Conservation (phyloP, 2,888 invertebrate species). For the Syritta pipiens region DNA sequence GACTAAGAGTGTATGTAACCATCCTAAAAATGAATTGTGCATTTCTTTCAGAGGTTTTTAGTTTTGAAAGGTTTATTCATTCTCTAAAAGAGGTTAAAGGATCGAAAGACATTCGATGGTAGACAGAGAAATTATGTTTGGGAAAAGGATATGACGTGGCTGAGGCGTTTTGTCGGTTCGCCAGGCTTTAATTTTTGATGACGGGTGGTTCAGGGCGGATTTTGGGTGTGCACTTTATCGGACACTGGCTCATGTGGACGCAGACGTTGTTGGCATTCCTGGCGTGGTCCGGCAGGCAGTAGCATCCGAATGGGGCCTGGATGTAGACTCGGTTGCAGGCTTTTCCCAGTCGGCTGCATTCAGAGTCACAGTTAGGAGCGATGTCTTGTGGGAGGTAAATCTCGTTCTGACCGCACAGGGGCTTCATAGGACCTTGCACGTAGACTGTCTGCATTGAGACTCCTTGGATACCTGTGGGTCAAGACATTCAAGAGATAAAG, state of each 20-base stretch:
- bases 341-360: constrained; percentile 9
- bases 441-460: too few relatives aligned
- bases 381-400: constrained; percentile 12
- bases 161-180: too few relatives aligned
- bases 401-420: background rate
- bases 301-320: constrained; percentile 33
- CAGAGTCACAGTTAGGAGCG: constrained; percentile 35
- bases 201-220: background rate
- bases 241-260: constrained; percentile 25
- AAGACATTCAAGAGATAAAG: too few relatives aligned
- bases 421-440: too few relatives aligned
- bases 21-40: too few relatives aligned
- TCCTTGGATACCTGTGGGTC: too few relatives aligned
- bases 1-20: too few relatives aligned
- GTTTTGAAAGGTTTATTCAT: too few relatives aligned
- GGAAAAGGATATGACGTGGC: background rate
- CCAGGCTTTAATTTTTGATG: too few relatives aligned
- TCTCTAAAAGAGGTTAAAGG: too few relatives aligned
- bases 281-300: constrained; percentile 14
- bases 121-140: background rate
- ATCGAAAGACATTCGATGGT: constrained; percentile 23
- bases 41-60: too few relatives aligned
- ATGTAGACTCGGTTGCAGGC: background rate
- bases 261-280: constrained; percentile 8
- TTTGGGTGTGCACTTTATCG: background rate